These are phyloP conservation scores for Laothoe populi DNA, from an alignment of 2,888 invertebrate species.

Conservation along the genomic window DNA sequence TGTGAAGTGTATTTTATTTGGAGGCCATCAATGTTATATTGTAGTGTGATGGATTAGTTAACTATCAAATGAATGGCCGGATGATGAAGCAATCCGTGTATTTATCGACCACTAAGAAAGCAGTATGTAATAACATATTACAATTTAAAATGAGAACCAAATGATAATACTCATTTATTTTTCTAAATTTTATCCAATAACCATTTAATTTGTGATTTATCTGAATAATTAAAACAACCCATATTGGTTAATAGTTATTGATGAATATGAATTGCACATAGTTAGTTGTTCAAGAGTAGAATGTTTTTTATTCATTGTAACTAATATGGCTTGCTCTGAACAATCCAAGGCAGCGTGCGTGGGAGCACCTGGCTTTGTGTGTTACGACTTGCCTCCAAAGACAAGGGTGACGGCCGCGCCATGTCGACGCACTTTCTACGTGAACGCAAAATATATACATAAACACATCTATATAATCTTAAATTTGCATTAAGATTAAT, in stretches of 20 bases:
- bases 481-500: conserved; percentile 27
- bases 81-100: neutral
- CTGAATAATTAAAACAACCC: no score
- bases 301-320: conserved; percentile 50
- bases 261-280: no score
- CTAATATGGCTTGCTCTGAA: conserved; percentile 57
- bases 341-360: conserved; percentile 45
- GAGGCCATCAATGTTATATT: conserved; percentile 36
- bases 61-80: neutral
- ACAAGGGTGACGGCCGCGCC: conserved; percentile 39
- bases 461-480: conserved; percentile 42
- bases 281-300: conserved; percentile 17
- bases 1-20: conserved; percentile 43
- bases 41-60: neutral
- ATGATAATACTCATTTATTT: no score
- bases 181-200: neutral
- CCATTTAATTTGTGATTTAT: neutral
- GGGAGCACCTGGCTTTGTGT: conserved; percentile 39
- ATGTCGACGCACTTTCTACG: conserved; percentile 51
- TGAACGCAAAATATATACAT: conserved; percentile 44
- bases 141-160: no score
- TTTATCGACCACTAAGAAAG: neutral
- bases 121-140: no score
- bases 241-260: neutral
- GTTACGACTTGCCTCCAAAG: conserved; percentile 32